Percentiles rank a stretch among this genome's conserved stretches.
Conservation (phyloP, 53 echinoderm and acorn worm genomes). For the Hippasteria phrygiana region DNA sequence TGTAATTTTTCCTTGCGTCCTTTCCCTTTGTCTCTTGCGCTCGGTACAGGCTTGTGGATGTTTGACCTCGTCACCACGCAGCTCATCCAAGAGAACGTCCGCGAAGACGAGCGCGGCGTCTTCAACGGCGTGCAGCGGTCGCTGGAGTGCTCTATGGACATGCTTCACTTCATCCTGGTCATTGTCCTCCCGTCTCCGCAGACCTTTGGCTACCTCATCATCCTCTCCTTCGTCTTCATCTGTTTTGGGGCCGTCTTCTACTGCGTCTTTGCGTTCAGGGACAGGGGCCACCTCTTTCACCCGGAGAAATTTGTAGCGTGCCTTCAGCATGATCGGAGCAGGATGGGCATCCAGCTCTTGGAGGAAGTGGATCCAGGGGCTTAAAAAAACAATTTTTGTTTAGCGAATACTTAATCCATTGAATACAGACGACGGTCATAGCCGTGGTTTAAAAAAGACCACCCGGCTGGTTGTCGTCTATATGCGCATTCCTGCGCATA, state of each 20-base stretch:
- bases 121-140: conserved; percentile 89
- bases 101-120: conserved; percentile 80
- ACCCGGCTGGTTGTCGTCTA: no score
- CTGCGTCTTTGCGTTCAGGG: conserved; percentile 74
- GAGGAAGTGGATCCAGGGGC: background rate
- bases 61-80: conserved; percentile 86
- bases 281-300: conserved; percentile 87
- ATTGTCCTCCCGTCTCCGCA: conserved; percentile 85
- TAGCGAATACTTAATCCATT: no score
- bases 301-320: conserved; percentile 63
- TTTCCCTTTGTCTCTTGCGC: background rate
- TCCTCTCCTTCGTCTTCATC: conserved; percentile 80
- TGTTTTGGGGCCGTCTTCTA: conserved; percentile 70
- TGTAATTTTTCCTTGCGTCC: no score
- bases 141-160: conserved; percentile 89
- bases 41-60: conserved; percentile 82
- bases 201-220: conserved; percentile 89
- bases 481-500: no score
- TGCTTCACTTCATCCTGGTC: conserved; percentile 94
- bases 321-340: conserved; percentile 6
- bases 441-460: no score
- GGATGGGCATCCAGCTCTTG: background rate
- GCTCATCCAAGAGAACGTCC: conserved; percentile 79
- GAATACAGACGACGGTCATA: no score
- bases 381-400: background rate